Percentiles rank a stretch among this genome's conserved stretches.
Evolutionary conservation across 2,888 invertebrate species (phyloP).

Genomic region (Epinotia bilunana): DNA sequence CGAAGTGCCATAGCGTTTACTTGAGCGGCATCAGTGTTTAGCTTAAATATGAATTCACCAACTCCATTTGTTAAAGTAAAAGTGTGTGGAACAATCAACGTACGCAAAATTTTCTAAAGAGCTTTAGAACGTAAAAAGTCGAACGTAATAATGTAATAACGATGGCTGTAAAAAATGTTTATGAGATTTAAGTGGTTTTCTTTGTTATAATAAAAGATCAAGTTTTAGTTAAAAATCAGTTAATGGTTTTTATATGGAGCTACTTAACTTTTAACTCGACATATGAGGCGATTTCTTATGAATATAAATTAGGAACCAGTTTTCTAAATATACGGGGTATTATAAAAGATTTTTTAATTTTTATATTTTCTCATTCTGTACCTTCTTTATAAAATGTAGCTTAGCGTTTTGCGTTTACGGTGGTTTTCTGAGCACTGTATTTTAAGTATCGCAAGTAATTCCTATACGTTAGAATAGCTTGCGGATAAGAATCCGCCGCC

Average conservation of each 20-base stretch:
- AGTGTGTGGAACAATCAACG: constrained; percentile 32
- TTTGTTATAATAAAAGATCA: constrained; percentile 30
- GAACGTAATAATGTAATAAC: constrained; percentile 38
- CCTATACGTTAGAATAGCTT: constrained; percentile 30
- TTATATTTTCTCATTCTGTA: not conserved
- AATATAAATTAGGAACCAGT: not conserved
- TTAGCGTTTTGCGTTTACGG: not conserved
- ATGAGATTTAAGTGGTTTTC: constrained; percentile 34
- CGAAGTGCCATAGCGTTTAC: constrained; percentile 33
- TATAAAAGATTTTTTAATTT: not conserved
- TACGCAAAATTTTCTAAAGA: constrained; percentile 39
- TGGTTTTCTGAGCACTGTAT: not conserved
- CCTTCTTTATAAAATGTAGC: not conserved
- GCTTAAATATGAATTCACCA: constrained; percentile 36
- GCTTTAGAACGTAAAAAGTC: constrained; percentile 26
- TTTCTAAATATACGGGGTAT: not conserved
- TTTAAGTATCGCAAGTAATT: constrained; percentile 21
- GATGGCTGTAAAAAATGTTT: constrained; percentile 25
- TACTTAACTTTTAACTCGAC: constrained; percentile 9
- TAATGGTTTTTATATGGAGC: constrained; percentile 15
- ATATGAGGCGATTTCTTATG: not conserved
- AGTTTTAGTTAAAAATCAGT: constrained; percentile 13
- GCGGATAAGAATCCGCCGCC: constrained; percentile 31
- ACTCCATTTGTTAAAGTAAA: constrained; percentile 28
- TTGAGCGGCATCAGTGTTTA: constrained; percentile 25